phyloP scores from a whole-genome alignment of 2,888 invertebrate genomes.

The Perizoma affinitatum region DNA sequence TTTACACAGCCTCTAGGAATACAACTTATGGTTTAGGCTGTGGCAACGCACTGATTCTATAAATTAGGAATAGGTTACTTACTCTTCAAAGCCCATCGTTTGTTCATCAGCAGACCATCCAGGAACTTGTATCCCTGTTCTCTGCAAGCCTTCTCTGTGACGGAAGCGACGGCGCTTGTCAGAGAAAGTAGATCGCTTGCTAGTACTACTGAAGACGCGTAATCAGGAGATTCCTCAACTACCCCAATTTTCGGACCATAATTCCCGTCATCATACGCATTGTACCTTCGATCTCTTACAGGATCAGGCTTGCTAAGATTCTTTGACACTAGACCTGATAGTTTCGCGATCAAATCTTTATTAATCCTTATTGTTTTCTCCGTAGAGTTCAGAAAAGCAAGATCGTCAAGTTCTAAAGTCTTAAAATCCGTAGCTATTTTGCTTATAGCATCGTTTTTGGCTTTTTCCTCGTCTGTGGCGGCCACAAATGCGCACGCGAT shows the following conservation, averaged over 20 bases:
- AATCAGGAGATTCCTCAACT: constrained; percentile 75
- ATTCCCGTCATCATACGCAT: constrained; percentile 48
- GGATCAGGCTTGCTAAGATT: constrained; percentile 41
- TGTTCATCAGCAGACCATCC: constrained; percentile 75
- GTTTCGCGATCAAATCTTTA: constrained; percentile 57
- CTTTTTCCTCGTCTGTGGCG: constrained; percentile 46
- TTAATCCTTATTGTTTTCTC: constrained; percentile 57
- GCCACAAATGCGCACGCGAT: constrained; percentile 62
- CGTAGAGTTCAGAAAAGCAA: constrained; percentile 59
- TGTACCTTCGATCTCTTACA: constrained; percentile 42
- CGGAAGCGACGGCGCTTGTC: constrained; percentile 73
- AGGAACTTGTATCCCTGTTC: constrained; percentile 78
- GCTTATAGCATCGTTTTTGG: constrained; percentile 46
- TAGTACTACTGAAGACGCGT: constrained; percentile 76
- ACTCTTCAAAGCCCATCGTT: constrained; percentile 85
- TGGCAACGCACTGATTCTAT: neutral
- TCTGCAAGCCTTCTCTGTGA: constrained; percentile 74
- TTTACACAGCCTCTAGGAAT: too few species aligned
- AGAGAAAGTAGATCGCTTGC: constrained; percentile 79
- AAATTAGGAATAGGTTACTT: constrained; percentile 53
- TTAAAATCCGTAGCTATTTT: constrained; percentile 54
- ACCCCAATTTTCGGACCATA: constrained; percentile 55
- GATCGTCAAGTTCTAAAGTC: constrained; percentile 54
- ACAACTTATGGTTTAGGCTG: too few species aligned
- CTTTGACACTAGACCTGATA: constrained; percentile 54